Evolutionary conservation across 1,140 invertebrate species (phyloP).

Genomic region (Zophobas morio): DNA sequence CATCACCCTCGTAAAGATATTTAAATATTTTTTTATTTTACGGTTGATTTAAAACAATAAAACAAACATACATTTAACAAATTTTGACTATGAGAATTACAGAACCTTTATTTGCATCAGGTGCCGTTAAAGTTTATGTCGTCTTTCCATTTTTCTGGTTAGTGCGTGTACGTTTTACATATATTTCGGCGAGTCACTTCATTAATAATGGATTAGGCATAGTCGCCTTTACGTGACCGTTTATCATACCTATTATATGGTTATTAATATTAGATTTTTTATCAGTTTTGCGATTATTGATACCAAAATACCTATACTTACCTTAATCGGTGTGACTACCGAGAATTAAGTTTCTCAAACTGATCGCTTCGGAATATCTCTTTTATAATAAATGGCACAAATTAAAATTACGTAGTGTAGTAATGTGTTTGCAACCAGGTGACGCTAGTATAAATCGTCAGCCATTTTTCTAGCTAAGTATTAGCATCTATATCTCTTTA

Average conservation of each 20-base stretch:
- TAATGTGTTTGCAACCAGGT: constrained; percentile 1
- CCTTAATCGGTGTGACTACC: too few species aligned
- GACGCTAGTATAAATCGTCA: neutral
- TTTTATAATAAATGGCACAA: constrained; percentile 3
- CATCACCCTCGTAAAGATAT: too few species aligned
- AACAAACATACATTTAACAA: too few species aligned
- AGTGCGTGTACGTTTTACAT: constrained; percentile 6
- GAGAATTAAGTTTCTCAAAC: neutral
- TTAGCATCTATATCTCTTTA: neutral
- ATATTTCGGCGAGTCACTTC: constrained; percentile 1
- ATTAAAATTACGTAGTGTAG: neutral
- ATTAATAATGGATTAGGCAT: constrained; percentile 39
- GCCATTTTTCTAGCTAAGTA: constrained; percentile 19
- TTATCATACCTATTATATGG: constrained; percentile 19
- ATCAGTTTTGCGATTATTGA: constrained; percentile 8
- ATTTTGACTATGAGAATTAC: too few species aligned
- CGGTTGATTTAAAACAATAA: too few species aligned
- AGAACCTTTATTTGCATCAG: neutral
- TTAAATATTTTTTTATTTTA: too few species aligned
- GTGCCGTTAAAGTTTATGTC: neutral
- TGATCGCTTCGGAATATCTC: neutral
- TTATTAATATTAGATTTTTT: constrained; percentile 30
- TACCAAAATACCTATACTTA: neutral
- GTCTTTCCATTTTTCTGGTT: neutral
- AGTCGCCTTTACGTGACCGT: constrained; percentile 20